Evolutionary conservation across 2,113 vertebrate species (phyloP), one percentile per base, ranked within the genome.

Genomic region (Mastomys coucha): DNA sequence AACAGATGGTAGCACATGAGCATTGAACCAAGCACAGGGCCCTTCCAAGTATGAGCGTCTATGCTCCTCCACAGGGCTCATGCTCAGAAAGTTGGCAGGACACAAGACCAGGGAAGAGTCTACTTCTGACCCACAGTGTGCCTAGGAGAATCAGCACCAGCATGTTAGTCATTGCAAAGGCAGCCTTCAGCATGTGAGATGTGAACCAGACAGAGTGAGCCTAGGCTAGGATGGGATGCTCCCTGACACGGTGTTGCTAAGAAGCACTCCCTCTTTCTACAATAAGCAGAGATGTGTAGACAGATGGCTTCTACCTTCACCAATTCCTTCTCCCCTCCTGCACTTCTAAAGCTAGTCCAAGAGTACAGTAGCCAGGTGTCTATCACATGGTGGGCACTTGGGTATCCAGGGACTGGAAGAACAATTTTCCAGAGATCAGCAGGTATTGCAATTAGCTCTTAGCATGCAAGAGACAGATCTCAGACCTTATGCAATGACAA

Each of bases 51-150:
- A 1, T 36, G 19, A 19, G 19, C 22, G 12, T 14, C 19, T 24
- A 0, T 8, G 51, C 5, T 14, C 9, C 65, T 28, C 16, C 13
- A 49, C 1, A 80, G 76, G n/a, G 0, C 45, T n/a, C 31, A 5
- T 22, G 42, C 20, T 28, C 24, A 82, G 77, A 28, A 60, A 91
- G 22, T 16, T 85, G 72, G 39, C n/a, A 42, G 36, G 36, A 91
- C 51, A 53, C 3, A n/a, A 19, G 31, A 5, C 22, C 24, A 33
- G 17, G 19, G 28, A 77, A 16, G 39, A 51, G 26, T 20, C 14
- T 24, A 67, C 28, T 24, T 95, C 49, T 86, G 53, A 39, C 2
- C 42, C 49, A 31, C 0, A 51, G 5, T 3, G 22, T 88, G 81
- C n/a, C 45, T 24, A 20, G 39, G 53, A 51, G 51, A 69, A 45